A percentile compares a stretch with the other conserved stretches of the same genome.
Evolutionary conservation across 2,797 vertebrate genomes (phyloP).

Genomic region (Schizopygopsis malacanthus): DNA sequence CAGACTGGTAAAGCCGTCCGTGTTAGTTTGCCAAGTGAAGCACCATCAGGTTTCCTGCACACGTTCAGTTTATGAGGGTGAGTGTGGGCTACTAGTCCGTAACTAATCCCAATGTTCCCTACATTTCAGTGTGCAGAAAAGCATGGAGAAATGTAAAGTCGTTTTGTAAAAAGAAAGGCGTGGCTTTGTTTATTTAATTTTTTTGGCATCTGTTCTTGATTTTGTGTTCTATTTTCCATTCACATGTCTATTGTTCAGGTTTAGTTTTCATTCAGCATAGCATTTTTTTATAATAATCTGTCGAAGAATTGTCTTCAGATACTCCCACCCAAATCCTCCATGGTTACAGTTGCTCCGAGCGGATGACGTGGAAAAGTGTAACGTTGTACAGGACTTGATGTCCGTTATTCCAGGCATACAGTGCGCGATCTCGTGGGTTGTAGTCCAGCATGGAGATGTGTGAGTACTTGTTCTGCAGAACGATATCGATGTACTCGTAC

Average conservation of each 20-base stretch:
- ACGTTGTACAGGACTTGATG: constrained; percentile 97
- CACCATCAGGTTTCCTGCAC: constrained; percentile 54
- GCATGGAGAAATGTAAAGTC: constrained; percentile 48
- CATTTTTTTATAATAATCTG: constrained; percentile 6
- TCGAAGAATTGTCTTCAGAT: constrained; percentile 32
- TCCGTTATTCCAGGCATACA: constrained; percentile 98
- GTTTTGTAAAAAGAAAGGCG: constrained; percentile 68
- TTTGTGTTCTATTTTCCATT: constrained; percentile 60
- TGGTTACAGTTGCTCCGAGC: constrained; percentile 91
- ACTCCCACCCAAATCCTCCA: constrained; percentile 7
- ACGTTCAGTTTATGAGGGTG: constrained; percentile 3
- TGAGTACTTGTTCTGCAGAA: constrained; percentile 95
- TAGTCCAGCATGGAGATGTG: constrained; percentile 99
- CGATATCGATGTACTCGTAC: constrained; percentile 97
- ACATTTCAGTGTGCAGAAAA: background rate
- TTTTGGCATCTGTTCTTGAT: constrained; percentile 77
- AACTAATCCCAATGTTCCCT: background rate
- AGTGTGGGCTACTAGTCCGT: constrained; percentile 10
- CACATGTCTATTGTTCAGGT: constrained; percentile 66
- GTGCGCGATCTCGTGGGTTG: constrained; percentile 94
- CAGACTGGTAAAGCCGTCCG: constrained; percentile 3
- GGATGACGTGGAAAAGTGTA: constrained; percentile 96
- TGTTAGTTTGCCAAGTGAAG: constrained; percentile 57
- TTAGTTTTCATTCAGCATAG: constrained; percentile 34
- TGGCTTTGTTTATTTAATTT: constrained; percentile 59